Base-by-base conservation (phyloP, 2,888 invertebrate genomes). In the Nephrocerus scutellatus region DNA sequence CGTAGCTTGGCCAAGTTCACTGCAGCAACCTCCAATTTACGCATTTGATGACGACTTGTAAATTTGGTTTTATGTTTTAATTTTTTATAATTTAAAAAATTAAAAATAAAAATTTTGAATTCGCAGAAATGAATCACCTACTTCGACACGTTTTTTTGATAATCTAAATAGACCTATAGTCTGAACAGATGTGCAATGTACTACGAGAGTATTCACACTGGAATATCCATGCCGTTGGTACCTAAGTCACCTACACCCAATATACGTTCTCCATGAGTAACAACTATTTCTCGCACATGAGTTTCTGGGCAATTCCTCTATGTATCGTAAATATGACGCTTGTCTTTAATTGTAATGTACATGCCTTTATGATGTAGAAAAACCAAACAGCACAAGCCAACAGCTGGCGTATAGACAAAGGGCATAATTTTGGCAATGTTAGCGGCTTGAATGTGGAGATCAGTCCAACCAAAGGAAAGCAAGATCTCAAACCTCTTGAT, bases 151-250 rank as follows among this genome's bases (percentile, higher is more conserved):
- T n/a, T n/a, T n/a, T n/a, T n/a, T n/a, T n/a, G n/a, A n/a, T n/a
- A n/a, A n/a, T n/a, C n/a, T n/a, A n/a, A n/a, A n/a, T n/a, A n/a
- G n/a, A n/a, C n/a, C n/a, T n/a, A n/a, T n/a, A n/a, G n/a, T n/a
- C n/a, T n/a, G n/a, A n/a, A n/a, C n/a, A n/a, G n/a, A n/a, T n/a
- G n/a, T n/a, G 96, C 97, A 5, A 97, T 96, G 73, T 99, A 98
- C 7, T 99, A 74, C 4, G 96, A 80, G 50, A 99, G 72, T 72
- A 99, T 99, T 47, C 98, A 98, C 26, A 96, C 84, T 2, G 98
- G 97, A 58, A 98, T 99, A 48, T 97, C 98, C 95, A 98, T 98
- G 9, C 98, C 98, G 63, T 89, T 85, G 4, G 90, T 92, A 6
- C 98, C 98, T 48, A 97, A 74, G 70, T 98, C 98, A 3, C 98